Base-by-base conservation (phyloP, 2,888 invertebrate species). In the Endomychus coccineus region DNA sequence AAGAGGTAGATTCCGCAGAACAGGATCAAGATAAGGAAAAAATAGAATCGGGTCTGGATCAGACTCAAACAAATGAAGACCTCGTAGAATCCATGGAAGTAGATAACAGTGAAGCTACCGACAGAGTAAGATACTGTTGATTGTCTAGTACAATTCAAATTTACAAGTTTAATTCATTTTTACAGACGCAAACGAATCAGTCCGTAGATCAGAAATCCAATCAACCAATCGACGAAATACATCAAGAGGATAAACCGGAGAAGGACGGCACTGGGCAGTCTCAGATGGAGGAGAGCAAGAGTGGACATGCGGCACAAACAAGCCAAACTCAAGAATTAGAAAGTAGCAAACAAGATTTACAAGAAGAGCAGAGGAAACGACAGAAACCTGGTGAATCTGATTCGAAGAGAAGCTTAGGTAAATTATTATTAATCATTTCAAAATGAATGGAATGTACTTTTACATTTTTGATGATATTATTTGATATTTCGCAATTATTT, bases 381-480 rank as follows among this genome's bases (percentile, higher is more conserved):
- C 80, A 80, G 35, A 80, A 77, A 52, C 86, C 84, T 0, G 86
- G 87, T 1, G 73, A 75, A 43, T 80, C 82, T 1, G 81, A 89
- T 49, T 77, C 81, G 24, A 77, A 83, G 50, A 71, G 86, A 34
- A 80, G 78, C 5, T 65, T 90, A 38, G 63, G 56, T 47, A 45
- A 47, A n/a, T 16, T 25, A 17, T 19, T 7, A 7, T 19, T 19
- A 7, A 27, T 29, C n/a, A n/a, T n/a, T n/a, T n/a, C n/a, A n/a
- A n/a, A n/a, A n/a, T n/a, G n/a, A n/a, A n/a, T n/a, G n/a, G n/a
- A n/a, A n/a, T n/a, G n/a, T n/a, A n/a, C n/a, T n/a, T n/a, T n/a
- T n/a, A n/a, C n/a, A n/a, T n/a, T n/a, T n/a, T n/a, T n/a, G n/a
- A n/a, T n/a, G n/a, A n/a, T n/a, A n/a, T n/a, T n/a, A n/a, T n/a